These are phyloP conservation scores for Babylonia areolata DNA, from an alignment of 1,140 invertebrate genomes.

Conservation along the genomic window DNA sequence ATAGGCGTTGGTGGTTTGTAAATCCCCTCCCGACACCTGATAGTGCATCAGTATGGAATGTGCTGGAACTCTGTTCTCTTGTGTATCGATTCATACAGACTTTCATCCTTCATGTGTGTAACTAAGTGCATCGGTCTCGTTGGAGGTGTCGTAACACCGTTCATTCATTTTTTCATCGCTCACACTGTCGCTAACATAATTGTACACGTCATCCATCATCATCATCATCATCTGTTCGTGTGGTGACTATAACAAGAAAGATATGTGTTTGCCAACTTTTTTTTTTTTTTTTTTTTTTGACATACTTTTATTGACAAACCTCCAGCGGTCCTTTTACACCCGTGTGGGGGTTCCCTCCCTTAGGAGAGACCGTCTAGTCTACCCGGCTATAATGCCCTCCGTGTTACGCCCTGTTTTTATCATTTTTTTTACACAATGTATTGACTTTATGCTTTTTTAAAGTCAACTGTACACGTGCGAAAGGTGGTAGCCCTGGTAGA, in stretches of 20 bases:
- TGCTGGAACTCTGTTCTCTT: too few species aligned
- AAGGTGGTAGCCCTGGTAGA: slow-evolving; percentile 38
- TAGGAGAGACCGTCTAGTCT: slow-evolving; percentile 21
- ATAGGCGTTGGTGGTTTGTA: too few species aligned
- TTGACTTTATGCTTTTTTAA: slow-evolving; percentile 3
- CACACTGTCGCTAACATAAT: too few species aligned
- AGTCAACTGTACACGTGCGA: slow-evolving; percentile 38
- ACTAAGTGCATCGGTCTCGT: too few species aligned
- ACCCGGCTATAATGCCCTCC: slow-evolving; percentile 41
- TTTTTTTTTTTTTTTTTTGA: slow-evolving; percentile 17
- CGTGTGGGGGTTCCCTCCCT: neutral
- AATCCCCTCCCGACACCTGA: too few species aligned
- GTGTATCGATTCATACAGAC: too few species aligned
- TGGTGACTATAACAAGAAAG: neutral
- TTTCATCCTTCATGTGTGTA: too few species aligned
- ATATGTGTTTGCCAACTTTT: slow-evolving; percentile 25
- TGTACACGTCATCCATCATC: neutral
- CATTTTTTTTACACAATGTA: slow-evolving; percentile 22
- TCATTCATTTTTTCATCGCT: too few species aligned
- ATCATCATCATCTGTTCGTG: neutral
- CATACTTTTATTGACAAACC: neutral
- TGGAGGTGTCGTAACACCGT: too few species aligned
- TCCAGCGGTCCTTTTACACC: slow-evolving; percentile 32
- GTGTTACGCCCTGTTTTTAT: slow-evolving; percentile 31
- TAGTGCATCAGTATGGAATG: too few species aligned